A percentile compares a stretch with the other conserved stretches of the same genome.
Conservation (phyloP, 2,113 vertebrate species). For the Rhombomys opimus region DNA sequence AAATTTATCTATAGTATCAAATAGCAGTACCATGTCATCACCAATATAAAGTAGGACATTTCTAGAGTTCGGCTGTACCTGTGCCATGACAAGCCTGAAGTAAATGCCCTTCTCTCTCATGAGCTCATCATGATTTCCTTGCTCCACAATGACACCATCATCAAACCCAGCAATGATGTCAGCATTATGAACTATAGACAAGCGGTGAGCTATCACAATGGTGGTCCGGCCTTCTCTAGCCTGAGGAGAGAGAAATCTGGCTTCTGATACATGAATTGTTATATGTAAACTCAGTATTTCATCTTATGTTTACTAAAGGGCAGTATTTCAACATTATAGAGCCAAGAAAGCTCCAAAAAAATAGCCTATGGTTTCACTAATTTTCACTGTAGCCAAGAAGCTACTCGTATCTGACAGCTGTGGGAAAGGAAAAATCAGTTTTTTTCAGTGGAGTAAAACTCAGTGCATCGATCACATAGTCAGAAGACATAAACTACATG, state of each 20-base stretch:
- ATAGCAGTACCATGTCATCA: background rate
- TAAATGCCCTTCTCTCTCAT: conserved; percentile 94
- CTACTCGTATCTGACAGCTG: background rate
- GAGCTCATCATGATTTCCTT: conserved; percentile 91
- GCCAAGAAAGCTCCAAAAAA: background rate
- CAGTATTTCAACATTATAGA: background rate
- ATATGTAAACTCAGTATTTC: background rate
- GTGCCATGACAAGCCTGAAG: conserved; percentile 93
- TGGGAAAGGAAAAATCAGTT: background rate
- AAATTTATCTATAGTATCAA: conserved; percentile 32
- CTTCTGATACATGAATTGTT: background rate
- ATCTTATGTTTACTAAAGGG: background rate
- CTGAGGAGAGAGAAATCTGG: conserved; percentile 81
- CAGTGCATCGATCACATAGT: background rate
- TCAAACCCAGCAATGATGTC: conserved; percentile 94
- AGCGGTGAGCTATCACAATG: conserved; percentile 94
- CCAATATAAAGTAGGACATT: background rate
- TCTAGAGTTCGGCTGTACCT: conserved; percentile 85
- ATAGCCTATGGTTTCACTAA: background rate
- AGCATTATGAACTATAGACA: conserved; percentile 96
- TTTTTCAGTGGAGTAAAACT: background rate
- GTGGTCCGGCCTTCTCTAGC: conserved; percentile 95
- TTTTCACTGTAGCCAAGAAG: background rate
- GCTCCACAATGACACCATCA: conserved; percentile 90
- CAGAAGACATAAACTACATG: background rate